A percentile compares a stretch with the other conserved stretches of the same genome.
These are phyloP conservation scores for Micromussa lordhowensis DNA, from an alignment of 92 coral and sea anemone genomes.

Conservation along the genomic window DNA sequence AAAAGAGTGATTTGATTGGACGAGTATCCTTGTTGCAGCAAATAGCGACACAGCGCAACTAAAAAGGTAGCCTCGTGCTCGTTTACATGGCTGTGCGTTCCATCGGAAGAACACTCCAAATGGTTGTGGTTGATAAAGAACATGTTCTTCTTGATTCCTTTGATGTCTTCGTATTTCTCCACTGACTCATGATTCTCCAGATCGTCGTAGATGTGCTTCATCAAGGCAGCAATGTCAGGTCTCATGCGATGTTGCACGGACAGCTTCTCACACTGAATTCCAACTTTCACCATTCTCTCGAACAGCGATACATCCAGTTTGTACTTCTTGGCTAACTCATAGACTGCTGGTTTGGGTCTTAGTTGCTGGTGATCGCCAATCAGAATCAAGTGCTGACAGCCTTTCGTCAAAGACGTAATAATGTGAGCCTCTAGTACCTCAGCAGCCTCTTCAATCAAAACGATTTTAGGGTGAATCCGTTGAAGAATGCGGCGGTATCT, in stretches of 20 bases:
- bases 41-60: conserved; percentile 77
- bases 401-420: conserved; percentile 75
- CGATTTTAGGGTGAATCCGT: conserved; percentile 78
- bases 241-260: conserved; percentile 95
- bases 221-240: conserved; percentile 80
- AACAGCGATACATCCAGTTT: conserved; percentile 82
- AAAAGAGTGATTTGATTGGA: conserved; percentile 75
- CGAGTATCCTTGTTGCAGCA: conserved; percentile 81
- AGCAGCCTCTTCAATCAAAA: conserved; percentile 93
- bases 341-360: conserved; percentile 83
- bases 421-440: conserved; percentile 94
- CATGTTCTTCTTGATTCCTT: conserved; percentile 75
- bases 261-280: conserved; percentile 71
- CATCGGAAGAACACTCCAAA: conserved; percentile 62
- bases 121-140: conserved; percentile 79
- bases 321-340: conserved; percentile 74
- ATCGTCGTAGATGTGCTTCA: conserved; percentile 81
- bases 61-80: conserved; percentile 81
- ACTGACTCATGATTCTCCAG: conserved; percentile 80
- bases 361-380: conserved; percentile 95
- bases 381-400: conserved; percentile 85
- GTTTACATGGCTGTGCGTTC: conserved; percentile 78
- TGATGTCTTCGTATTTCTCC: conserved; percentile 68
- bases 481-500: conserved; percentile 73
- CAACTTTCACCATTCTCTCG: conserved; percentile 80